Base-by-base conservation (phyloP, 2,888 invertebrate species). In the Macrosiphum euphorbiae region DNA sequence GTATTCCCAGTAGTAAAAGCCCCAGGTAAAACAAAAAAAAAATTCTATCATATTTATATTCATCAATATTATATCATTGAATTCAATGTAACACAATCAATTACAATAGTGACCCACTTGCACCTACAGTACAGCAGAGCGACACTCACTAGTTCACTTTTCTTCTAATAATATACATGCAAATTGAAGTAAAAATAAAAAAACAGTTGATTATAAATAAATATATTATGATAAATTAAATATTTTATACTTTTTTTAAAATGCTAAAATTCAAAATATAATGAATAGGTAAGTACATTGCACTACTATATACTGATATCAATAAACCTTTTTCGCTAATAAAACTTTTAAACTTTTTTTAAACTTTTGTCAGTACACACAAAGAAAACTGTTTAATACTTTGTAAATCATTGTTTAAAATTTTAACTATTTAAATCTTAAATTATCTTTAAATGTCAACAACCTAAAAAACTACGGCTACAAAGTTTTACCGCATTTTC, bases 401-500 rank as follows among this genome's bases (percentile, higher is more conserved):
- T 89, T 41, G 58, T 61, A 58, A 89, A 89, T 58, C 16, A 44
- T 89, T 44, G 41, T 58, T 58, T 89, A 11, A 89, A 89, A 44
- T 61, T 2, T 89, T 20, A 89, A 58, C 26, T 89, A 44, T 89
- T 89, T 28, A 61, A 89, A 61, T 89, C 58, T 58, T 41, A 44
- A 44, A 88, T 44, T 88, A 58, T 88, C 41, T 41, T 88, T 55
- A 88, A 88, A 88, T 41, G 28, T 28, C 44, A 88, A 58, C 58
- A 58, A 88, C 88, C 41, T 78, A 41, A 78, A 58, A 78, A 78
- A 78, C 78, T 78, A 78, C 44, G 7, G 41, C 41, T 26, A 88
- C 13, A 41, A 44, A 89, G 58, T 44, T 58, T 44, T 44, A 89
- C 89, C 58, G n/a, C 89, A 44, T 88, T 88, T 58, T 88, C 24